Base-by-base conservation (phyloP, 1,140 invertebrate genomes). In the Leptonema lineaticorne region DNA sequence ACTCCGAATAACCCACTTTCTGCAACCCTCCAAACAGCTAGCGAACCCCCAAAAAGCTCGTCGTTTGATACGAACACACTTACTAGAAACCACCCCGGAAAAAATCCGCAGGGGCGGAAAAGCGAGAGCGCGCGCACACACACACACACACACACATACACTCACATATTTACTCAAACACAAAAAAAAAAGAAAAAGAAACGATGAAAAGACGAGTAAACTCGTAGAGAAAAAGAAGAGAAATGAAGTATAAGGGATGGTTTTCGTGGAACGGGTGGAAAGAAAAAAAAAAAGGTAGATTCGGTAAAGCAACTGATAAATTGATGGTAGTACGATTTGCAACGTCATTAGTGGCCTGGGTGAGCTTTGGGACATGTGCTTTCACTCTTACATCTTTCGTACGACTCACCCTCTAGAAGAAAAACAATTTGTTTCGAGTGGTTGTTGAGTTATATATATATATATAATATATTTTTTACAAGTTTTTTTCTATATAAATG, bases 321-420 rank as follows among this genome's bases (percentile, higher is more conserved):
- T 64, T 64, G 62, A 50, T 50, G 62, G 24, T 46, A 30, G 30
- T 14, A 50, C 62, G 62, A 64, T 64, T 64, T 64, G 62, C 62
- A 64, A 64, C 62, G 62, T 64, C 62, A 64, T 64, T 64, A 64
- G 62, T 50, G 62, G 62, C 59, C 59, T 62, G 59, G 28, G 59
- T 20, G 20, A 45, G 20, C 8, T 9, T n/a, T 27, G 24, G 37
- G 59, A 62, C 59, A 45, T 62, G 59, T 53, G 50, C 50, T 53
- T 26, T 16, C 37, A 41, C 37, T 41, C 37, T 41, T 16, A 14
- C 2, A 41, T 14, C 50, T 26, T 53, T 22, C 27, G 50, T 16
- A 11, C 11, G 16, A 41, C 37, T 16, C 2, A 41, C 37, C 37
- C 11, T 16, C 37, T 16, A 9, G 8, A 24, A 20, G 22, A 14